Base-by-base conservation (phyloP, 2,797 vertebrate species). In the Gouania willdenowi region DNA sequence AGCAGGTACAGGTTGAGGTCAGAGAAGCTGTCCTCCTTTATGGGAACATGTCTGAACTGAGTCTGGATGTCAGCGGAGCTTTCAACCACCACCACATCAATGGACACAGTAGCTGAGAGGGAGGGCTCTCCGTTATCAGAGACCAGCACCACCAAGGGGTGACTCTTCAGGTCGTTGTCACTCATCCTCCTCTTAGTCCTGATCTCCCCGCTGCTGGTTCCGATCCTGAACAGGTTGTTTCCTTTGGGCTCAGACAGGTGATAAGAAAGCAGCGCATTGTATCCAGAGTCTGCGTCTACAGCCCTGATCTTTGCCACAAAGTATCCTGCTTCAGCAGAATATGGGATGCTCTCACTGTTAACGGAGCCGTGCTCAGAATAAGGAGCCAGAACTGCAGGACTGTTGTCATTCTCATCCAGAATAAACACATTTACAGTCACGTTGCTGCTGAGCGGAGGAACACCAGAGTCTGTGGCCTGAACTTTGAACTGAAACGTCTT, bases 361-460 rank as follows among this genome's bases (percentile, higher is more conserved):
- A 74, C 58, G 1, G 61, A 72, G 10, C 65, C 62, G 9, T 45
- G 72, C 8, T 67, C 57, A 6, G 78, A 77, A 52, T 78, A 82
- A 1, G 77, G 78, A 1, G 62, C 26, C 0, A 84, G 66, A n/a
- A 85, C 56, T 0, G 23, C 11, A 0, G 79, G 79, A 60, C 2
- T 59, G 21, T 82, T 82, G 45, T 82, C 79, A 34, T 80, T 79
- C 3, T 78, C 65, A 48, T 71, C 72, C 8, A 74, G 31, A 8
- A 84, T 66, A 5, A 71, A 69, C 18, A 65, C 46, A 2, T 61
- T 65, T 2, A 70, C 68, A 16, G 69, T 69, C 19, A 69, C 57
- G 10, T 67, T 71, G 23, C 40, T 91, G 59, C 88, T 91, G 46
- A 91, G 70, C 0, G 82, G 56, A 27, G 87, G 89, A 24, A 50